A percentile compares a stretch with the other conserved stretches of the same genome.
phyloP scores from a whole-genome alignment of 1,140 invertebrate species.

The Chelonus insularis region DNA sequence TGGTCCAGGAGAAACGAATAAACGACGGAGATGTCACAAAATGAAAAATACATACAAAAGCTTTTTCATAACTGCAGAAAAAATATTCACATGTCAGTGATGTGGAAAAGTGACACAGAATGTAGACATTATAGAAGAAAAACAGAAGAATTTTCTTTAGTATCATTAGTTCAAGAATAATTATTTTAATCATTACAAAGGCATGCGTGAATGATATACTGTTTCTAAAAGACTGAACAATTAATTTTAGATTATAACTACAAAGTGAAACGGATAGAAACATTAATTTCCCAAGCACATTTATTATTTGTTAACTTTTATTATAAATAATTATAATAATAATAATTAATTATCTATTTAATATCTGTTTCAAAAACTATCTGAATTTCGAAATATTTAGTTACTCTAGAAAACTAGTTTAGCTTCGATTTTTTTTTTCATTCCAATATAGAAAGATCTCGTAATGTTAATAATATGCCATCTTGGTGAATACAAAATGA shows the following conservation, averaged over 20 bases:
- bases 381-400: no score
- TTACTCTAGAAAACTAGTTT: no score
- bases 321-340: no score
- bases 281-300: no score
- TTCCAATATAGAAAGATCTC: not conserved
- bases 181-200: not conserved
- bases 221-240: not conserved
- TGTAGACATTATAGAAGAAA: not conserved
- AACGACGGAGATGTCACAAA: constrained; percentile 5
- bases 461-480: constrained; percentile 13
- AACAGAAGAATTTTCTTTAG: not conserved
- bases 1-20: not conserved
- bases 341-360: no score
- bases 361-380: no score
- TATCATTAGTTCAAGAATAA: constrained; percentile 1
- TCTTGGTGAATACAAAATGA: not conserved
- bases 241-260: not conserved
- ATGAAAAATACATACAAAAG: not conserved
- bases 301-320: no score
- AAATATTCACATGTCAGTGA: not conserved
- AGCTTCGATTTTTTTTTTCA: not conserved
- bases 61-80: not conserved
- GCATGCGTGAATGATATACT: not conserved
- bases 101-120: not conserved
- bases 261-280: not conserved